Conservation (phyloP, 2,113 vertebrate genomes). For the Balaeniceps rex region DNA sequence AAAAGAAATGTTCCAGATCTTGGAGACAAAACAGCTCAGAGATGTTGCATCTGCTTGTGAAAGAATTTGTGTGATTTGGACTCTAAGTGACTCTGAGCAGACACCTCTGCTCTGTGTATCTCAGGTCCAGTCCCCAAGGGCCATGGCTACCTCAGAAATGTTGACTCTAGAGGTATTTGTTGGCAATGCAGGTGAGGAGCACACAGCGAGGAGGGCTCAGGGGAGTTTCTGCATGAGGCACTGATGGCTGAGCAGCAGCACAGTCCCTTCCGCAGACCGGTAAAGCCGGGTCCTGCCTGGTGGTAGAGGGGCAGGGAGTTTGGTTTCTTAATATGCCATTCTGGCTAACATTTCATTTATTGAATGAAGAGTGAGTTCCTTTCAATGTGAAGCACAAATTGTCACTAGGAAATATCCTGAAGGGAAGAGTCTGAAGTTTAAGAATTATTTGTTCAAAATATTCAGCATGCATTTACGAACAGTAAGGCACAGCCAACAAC, state of each 20-base stretch:
- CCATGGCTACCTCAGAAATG: neutral
- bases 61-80: neutral
- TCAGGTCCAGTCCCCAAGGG: neutral
- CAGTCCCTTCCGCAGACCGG: neutral
- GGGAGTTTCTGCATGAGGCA: neutral
- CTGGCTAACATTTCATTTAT: neutral
- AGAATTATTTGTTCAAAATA: neutral
- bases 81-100: neutral
- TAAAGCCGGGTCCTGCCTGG: neutral
- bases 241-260: neutral
- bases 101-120: neutral
- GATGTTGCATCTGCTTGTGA: neutral
- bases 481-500: neutral
- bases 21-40: neutral
- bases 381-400: neutral
- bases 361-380: neutral
- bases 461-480: neutral
- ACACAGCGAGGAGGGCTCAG: fast-evolving
- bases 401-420: neutral
- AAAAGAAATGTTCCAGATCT: neutral
- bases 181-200: neutral
- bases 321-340: neutral
- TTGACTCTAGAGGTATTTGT: neutral
- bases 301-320: neutral
- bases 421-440: neutral